Evolutionary conservation across 2,797 vertebrate genomes (phyloP), one percentile per base, ranked within the genome.

Genomic region (Microctenopoma lineatum): DNA sequence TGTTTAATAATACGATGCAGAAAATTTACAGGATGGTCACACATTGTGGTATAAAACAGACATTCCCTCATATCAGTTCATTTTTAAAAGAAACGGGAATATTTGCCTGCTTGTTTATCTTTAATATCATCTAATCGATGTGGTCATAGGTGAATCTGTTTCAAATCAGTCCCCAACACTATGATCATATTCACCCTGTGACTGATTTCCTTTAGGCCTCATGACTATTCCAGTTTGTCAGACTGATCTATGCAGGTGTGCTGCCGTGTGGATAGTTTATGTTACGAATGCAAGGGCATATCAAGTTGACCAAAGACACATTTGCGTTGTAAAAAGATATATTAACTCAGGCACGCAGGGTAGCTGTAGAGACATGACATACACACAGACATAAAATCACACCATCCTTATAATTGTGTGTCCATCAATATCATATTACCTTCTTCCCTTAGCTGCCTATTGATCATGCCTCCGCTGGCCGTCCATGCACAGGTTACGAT

Each of bases 341-440:
- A 91, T 89, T 80, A 86, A 88, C 60, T 80, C 62, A 45, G 75
- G 25, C 70, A 38, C 50, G 57, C 75, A 69, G 32, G 46, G 47
- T 25, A n/a, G 45, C 14, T 15, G 55, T 29, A 25, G 51, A 27
- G 54, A 65, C 36, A 27, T 11, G 13, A 47, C 63, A 70, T 59
- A 58, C 50, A 46, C 68, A 73, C 15, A 71, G 54, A 65, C 71
- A 38, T 68, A 80, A 70, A 79, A 73, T 75, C 76, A 52, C 80
- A 26, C 52, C 71, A 36, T 79, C 73, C 65, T 76, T 60, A 73
- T 80, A 86, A 89, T 79, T 65, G 85, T 51, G 44, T 61, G 25
- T 78, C 70, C 84, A 88, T 95, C 93, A 92, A 94, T 95, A 94
- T 91, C 89, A 92, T 92, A 94, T 95, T 90, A 93, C 87, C 71